Conservation (phyloP, 2,888 invertebrate genomes). For the Tenthredo livida region DNA sequence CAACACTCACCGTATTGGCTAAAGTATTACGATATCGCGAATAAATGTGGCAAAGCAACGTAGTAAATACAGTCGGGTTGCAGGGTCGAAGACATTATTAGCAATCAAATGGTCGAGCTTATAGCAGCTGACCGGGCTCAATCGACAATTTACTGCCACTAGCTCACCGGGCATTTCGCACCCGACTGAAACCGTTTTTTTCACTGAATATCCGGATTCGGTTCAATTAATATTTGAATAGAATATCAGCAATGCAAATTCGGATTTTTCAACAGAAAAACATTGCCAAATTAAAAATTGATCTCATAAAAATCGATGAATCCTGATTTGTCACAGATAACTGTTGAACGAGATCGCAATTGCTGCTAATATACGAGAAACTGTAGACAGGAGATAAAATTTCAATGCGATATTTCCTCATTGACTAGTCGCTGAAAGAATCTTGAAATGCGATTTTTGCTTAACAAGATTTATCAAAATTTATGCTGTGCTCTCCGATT, state of each 20-base stretch:
- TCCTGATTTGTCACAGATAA: neutral
- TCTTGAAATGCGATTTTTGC: neutral
- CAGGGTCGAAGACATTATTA: conserved; percentile 16
- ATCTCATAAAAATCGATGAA: neutral
- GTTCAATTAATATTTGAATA: neutral
- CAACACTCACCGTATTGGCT: neutral
- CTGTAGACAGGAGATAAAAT: neutral
- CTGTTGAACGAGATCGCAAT: neutral
- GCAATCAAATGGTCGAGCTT: conserved; percentile 16
- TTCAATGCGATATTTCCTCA: neutral
- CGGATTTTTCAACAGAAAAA: neutral
- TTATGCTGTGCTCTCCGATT: too few species aligned
- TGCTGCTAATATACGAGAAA: neutral
- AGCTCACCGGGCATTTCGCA: neutral
- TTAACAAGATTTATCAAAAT: too few species aligned
- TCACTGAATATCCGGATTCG: neutral
- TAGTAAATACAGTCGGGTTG: conserved; percentile 4
- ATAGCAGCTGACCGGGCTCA: conserved; percentile 1
- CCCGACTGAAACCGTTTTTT: neutral
- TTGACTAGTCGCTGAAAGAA: neutral
- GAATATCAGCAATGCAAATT: neutral
- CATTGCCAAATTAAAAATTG: neutral
- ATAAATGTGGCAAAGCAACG: neutral
- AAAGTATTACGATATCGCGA: conserved; percentile 1
- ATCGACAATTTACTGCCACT: conserved; percentile 19